A percentile compares a stretch with the other conserved stretches of the same genome.
phyloP scores from a whole-genome alignment of 2,113 vertebrate genomes.

The Callithrix jacchus region DNA sequence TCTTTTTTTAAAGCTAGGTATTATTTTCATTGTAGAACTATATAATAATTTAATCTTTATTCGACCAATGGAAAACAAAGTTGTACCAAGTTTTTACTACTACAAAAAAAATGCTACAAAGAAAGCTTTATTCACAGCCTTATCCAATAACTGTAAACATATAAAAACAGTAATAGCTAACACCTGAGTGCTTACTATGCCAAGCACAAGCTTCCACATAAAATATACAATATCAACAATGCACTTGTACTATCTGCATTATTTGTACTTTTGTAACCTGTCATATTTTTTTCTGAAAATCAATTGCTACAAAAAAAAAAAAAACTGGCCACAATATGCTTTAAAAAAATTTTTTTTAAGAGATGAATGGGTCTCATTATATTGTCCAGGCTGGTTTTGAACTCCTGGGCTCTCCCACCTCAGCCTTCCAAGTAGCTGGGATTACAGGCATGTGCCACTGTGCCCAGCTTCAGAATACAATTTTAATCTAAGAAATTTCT shows the following conservation, averaged over 20 bases:
- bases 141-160: slow-evolving; percentile 9
- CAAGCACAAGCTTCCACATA: background rate
- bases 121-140: background rate
- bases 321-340: background rate
- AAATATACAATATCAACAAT: background rate
- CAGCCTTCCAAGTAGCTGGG: background rate
- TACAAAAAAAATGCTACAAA: slow-evolving; percentile 2
- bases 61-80: slow-evolving; percentile 18
- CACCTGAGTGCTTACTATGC: background rate
- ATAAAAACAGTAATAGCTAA: background rate
- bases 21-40: background rate
- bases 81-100: background rate
- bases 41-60: background rate
- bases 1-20: background rate
- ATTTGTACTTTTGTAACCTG: slow-evolving; percentile 6
- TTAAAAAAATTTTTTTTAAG: background rate
- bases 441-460: background rate
- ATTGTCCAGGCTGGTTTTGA: background rate
- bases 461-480: background rate
- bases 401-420: background rate
- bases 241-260: background rate
- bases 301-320: background rate
- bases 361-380: background rate
- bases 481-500: slow-evolving; percentile 25
- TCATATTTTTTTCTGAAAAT: slow-evolving; percentile 30